Base-by-base conservation (phyloP, 2,113 vertebrate genomes). In the Nothobranchius furzeri region DNA sequence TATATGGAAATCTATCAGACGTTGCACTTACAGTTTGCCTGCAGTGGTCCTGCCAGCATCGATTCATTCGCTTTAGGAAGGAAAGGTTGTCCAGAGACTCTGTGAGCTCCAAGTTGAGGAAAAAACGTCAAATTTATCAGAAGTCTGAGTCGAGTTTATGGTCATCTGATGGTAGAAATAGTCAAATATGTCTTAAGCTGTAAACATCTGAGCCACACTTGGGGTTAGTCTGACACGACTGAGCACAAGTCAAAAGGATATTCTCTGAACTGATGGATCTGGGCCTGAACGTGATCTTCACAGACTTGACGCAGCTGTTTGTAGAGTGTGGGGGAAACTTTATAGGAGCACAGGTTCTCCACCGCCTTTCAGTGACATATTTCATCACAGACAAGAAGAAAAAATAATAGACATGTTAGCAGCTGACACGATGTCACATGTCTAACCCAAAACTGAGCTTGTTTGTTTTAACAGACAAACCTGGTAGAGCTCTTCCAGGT, bases 41-140 rank as follows among this genome's bases (percentile, higher is more conserved):
- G 93, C 97, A 99, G 81, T 99, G 96, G 83, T 99, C 97, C 90
- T 98, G 96, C 98, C 98, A 99, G 87, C 98, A 99, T 88, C 94
- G 96, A 89, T 99, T 96, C 81, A 99, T 99, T 92, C 96, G 95
- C 93, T 99, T 99, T 82, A 99, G 92, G 87, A 98, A 99, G 80
- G 98, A 95, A 83, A 99, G 96, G 86, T 95, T 98, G 92, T 99
- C 98, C 94, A 99, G 92, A 52, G 96, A 96, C 93, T 98, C 98
- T 94, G 76, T 99, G 84, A 82, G 67, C 77, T 57, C 63, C 43
- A 51, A 9, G 87, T 97, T 96, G 96, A 97, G 93, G 90, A 64
- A 92, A 90, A 74, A 37, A 57, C 17, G 45, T 17, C 15, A 57
- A 6, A 25, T 20, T 36, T 15, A 10, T n/a, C 17, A 40, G 37